Evolutionary conservation across 2,888 invertebrate species (phyloP).

Genomic region (Drosophila peninsularis): DNA sequence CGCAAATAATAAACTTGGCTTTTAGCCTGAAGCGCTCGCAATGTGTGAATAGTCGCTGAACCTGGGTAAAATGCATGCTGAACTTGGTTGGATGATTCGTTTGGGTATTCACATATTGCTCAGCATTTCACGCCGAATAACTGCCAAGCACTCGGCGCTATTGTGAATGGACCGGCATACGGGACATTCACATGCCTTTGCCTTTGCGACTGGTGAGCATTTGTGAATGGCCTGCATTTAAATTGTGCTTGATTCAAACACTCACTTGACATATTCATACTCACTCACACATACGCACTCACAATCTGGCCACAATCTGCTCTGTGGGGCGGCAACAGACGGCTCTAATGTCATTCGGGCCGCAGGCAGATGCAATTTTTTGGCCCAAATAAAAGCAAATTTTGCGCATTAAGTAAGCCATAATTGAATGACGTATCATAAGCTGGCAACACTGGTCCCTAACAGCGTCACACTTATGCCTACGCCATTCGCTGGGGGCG

Average conservation of each 20-base stretch:
- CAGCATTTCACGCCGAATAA: neutral
- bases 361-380: slow-evolving; percentile 55
- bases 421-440: slow-evolving; percentile 72
- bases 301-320: slow-evolving; percentile 12
- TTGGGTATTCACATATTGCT: slow-evolving; percentile 8
- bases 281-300: neutral
- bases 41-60: slow-evolving; percentile 25
- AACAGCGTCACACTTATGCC: neutral
- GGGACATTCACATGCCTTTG: neutral
- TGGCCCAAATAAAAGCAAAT: slow-evolving; percentile 57
- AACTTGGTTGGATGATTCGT: neutral
- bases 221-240: slow-evolving; percentile 6
- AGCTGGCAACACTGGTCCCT: slow-evolving; percentile 36
- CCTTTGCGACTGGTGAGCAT: neutral
- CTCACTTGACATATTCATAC: slow-evolving; percentile 5
- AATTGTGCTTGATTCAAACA: slow-evolving; percentile 9
- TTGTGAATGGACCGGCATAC: neutral
- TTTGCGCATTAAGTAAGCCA: slow-evolving; percentile 69
- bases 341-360: slow-evolving; percentile 49
- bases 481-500: slow-evolving; percentile 13
- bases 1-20: slow-evolving; percentile 12
- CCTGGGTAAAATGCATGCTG: neutral
- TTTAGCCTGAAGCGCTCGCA: slow-evolving; percentile 5
- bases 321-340: slow-evolving; percentile 15
- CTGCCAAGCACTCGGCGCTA: neutral